These are phyloP conservation scores for Ennomos erosarius DNA, from an alignment of 2,888 invertebrate genomes.

Conservation along the genomic window DNA sequence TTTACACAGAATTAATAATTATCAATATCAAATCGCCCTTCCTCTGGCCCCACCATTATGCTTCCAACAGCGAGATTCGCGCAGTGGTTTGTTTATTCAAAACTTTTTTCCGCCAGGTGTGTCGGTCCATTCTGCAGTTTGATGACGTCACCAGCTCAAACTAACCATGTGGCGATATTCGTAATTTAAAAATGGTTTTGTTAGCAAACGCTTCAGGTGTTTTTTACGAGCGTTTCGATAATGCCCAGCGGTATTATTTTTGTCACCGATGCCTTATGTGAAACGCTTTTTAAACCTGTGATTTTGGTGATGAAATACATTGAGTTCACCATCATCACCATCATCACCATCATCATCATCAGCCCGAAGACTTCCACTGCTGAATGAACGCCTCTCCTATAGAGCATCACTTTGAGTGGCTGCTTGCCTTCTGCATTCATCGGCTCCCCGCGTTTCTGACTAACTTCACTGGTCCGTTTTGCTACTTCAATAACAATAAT, in stretches of 20 bases:
- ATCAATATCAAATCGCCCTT: slow-evolving; percentile 17
- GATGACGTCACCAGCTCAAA: slow-evolving; percentile 52
- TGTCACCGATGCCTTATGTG: too few relatives aligned
- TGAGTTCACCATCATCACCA: not conserved
- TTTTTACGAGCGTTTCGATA: slow-evolving; percentile 1
- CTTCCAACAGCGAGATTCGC: slow-evolving; percentile 60
- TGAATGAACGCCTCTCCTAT: too few relatives aligned
- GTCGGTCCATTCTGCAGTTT: slow-evolving; percentile 58
- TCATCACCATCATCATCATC: not conserved
- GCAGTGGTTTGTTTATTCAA: slow-evolving; percentile 70
- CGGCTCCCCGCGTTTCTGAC: too few relatives aligned
- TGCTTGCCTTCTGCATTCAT: too few relatives aligned
- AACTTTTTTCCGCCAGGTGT: slow-evolving; percentile 70
- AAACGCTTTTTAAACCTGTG: too few relatives aligned
- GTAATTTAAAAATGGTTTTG: slow-evolving; percentile 31
- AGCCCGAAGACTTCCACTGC: too few relatives aligned
- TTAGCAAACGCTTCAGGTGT: too few relatives aligned
- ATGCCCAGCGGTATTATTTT: too few relatives aligned
- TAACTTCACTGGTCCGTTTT: too few relatives aligned
- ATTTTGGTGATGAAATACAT: too few relatives aligned
- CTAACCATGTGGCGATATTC: slow-evolving; percentile 44
- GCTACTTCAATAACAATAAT: too few relatives aligned
- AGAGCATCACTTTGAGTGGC: too few relatives aligned
- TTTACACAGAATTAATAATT: slow-evolving; percentile 2
- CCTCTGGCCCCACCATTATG: slow-evolving; percentile 48